phyloP scores from a whole-genome alignment of 2,797 vertebrate genomes.

The Carapus acus region DNA sequence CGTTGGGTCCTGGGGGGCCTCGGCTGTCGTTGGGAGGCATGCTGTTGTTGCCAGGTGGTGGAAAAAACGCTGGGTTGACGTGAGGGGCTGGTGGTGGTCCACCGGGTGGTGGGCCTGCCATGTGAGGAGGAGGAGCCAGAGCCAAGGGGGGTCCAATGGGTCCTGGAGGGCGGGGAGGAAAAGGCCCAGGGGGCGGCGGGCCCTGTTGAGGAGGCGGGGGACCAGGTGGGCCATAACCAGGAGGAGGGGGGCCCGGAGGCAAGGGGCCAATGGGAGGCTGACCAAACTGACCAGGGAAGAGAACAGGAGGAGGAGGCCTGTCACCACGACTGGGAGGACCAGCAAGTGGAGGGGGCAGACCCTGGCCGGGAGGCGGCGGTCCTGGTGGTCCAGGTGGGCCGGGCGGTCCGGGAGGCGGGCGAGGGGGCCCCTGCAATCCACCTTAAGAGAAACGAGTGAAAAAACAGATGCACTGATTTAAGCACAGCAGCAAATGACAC shows the following conservation, averaged over 20 bases:
- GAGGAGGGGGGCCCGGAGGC: conserved; percentile 90
- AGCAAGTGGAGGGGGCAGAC: conserved; percentile 86
- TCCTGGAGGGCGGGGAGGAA: conserved; percentile 91
- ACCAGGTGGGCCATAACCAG: conserved; percentile 87
- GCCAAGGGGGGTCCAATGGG: conserved; percentile 92
- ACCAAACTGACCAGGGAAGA: conserved; percentile 96
- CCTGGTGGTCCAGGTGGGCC: conserved; percentile 85
- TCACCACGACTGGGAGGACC: conserved; percentile 95
- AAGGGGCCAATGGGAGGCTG: conserved; percentile 87
- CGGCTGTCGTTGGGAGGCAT: conserved; percentile 91
- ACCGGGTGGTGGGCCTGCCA: conserved; percentile 93
- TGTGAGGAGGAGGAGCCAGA: conserved; percentile 92
- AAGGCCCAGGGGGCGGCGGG: conserved; percentile 89
- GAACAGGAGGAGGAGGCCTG: conserved; percentile 92
- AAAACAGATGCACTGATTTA: not conserved
- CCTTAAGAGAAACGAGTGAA: conserved; percentile 46
- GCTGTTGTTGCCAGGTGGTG: conserved; percentile 90
- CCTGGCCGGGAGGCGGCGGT: conserved; percentile 92
- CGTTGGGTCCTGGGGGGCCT: conserved; percentile 84
- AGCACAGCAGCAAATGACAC: no score
- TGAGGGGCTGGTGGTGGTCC: conserved; percentile 96
- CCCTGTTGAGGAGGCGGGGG: conserved; percentile 87
- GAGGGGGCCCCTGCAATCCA: conserved; percentile 82
- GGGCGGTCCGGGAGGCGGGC: conserved; percentile 86
- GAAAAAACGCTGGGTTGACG: conserved; percentile 98